Percentiles rank a stretch among this genome's conserved stretches.
phyloP scores from a whole-genome alignment of 2,797 vertebrate species.

The Vespertilio murinus region DNA sequence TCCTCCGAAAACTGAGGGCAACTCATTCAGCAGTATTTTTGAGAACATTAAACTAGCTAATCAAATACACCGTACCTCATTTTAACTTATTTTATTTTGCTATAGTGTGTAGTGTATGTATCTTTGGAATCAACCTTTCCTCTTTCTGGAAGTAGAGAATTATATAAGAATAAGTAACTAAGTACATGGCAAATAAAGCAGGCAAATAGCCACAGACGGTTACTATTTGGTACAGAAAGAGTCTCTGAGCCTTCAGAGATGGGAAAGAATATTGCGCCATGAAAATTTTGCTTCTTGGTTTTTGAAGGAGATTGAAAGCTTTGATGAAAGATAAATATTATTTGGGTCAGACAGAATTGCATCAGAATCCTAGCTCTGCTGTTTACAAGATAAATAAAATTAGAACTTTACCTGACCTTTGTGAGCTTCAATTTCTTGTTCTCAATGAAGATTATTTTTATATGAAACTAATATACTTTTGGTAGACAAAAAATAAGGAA shows the following conservation, averaged over 20 bases:
- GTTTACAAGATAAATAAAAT: neutral
- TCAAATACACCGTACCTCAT: neutral
- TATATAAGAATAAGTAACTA: neutral
- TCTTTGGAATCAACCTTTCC: conserved; percentile 5
- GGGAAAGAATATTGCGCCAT: neutral
- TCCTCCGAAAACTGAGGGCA: neutral
- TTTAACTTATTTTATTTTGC: conserved; percentile 20
- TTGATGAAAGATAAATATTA: conserved; percentile 24
- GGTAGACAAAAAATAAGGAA: neutral
- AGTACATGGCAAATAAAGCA: neutral
- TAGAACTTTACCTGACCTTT: neutral
- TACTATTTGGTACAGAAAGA: neutral
- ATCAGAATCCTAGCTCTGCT: neutral
- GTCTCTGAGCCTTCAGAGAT: neutral
- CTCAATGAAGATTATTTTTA: neutral
- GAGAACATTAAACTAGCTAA: neutral
- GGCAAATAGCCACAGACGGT: neutral
- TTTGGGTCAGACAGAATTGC: neutral
- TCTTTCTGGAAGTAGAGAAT: neutral
- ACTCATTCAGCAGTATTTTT: neutral
- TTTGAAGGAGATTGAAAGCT: neutral
- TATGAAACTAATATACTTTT: neutral
- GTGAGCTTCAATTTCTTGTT: conserved; percentile 26
- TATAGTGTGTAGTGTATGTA: neutral
- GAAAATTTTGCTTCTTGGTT: neutral